These are phyloP conservation scores for Parauchenoglanis ngamensis DNA, from an alignment of 2,797 vertebrate genomes.

Conservation along the genomic window DNA sequence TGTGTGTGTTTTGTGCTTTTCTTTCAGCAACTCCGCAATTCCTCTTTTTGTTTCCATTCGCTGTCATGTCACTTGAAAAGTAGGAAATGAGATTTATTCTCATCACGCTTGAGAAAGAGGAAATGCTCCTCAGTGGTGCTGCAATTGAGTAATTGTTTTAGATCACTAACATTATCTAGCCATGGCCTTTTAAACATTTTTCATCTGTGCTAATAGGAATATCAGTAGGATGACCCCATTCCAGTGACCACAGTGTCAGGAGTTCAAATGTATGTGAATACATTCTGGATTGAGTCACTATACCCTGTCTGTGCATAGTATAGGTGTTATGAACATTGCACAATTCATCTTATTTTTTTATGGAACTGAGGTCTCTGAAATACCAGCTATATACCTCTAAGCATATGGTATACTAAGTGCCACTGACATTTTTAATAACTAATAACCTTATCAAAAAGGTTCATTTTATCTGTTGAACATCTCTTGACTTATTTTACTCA, in stretches of 20 bases:
- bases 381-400: neutral
- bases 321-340: neutral
- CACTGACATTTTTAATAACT: neutral
- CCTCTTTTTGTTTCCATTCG: slow-evolving; percentile 58
- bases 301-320: neutral
- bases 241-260: neutral
- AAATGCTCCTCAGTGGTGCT: slow-evolving; percentile 35
- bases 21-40: slow-evolving; percentile 35
- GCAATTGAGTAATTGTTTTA: slow-evolving; percentile 41
- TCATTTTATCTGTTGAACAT: neutral
- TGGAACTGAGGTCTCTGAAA: neutral
- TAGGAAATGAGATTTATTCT: slow-evolving; percentile 54
- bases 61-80: slow-evolving; percentile 51
- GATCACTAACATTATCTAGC: neutral
- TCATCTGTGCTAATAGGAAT: neutral
- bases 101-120: slow-evolving; percentile 42
- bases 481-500: neutral
- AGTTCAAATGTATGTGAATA: neutral
- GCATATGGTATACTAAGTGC: neutral
- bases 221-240: neutral
- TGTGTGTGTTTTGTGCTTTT: slow-evolving; percentile 10
- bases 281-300: neutral
- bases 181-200: slow-evolving; percentile 15
- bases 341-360: neutral
- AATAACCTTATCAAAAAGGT: neutral